Evolutionary conservation across 2,797 vertebrate species (phyloP).

Genomic region (Liasis olivaceus): DNA sequence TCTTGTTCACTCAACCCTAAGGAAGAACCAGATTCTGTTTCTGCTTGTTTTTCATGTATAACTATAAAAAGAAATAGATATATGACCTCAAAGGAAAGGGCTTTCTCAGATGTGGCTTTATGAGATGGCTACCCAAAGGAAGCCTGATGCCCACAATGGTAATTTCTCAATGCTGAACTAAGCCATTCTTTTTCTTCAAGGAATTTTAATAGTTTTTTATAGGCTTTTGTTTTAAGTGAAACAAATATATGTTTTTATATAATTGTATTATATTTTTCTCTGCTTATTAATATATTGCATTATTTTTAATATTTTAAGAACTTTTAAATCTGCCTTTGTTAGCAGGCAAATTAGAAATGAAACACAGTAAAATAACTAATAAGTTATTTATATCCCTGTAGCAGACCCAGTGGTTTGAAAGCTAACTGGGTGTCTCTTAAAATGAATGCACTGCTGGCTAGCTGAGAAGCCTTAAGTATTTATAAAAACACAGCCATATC

Average conservation of each 20-base stretch:
- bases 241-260: neutral
- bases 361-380: neutral
- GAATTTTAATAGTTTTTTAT: neutral
- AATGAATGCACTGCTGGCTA: neutral
- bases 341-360: neutral
- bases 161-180: neutral
- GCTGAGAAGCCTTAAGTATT: neutral
- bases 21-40: neutral
- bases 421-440: neutral
- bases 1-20: neutral
- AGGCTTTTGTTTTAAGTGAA: neutral
- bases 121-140: neutral
- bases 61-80: neutral
- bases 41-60: conserved; percentile 4
- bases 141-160: neutral
- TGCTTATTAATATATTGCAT: neutral
- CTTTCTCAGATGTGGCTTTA: neutral
- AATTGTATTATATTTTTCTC: neutral
- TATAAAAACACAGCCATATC: neutral
- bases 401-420: neutral
- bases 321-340: neutral
- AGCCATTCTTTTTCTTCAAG: neutral
- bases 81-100: neutral
- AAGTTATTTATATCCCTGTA: neutral
- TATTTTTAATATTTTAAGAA: neutral